These are phyloP conservation scores for Conger conger DNA, from an alignment of 2,113 vertebrate genomes.

Conservation along the genomic window DNA sequence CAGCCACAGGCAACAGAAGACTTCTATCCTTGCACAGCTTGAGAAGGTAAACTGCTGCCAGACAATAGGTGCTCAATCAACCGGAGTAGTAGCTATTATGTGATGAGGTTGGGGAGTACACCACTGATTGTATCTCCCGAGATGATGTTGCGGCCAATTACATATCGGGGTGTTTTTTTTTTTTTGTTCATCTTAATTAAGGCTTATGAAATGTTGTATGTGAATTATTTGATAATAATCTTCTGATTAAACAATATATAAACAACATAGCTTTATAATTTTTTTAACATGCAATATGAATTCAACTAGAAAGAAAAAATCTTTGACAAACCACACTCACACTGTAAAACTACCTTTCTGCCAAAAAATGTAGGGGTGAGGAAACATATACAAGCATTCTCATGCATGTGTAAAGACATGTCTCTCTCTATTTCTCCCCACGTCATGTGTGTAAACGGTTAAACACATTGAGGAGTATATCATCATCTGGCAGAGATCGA, in stretches of 20 bases:
- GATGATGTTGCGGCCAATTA: background rate
- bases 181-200: no score
- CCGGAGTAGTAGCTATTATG: background rate
- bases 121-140: background rate
- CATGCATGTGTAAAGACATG: background rate
- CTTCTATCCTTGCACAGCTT: no score
- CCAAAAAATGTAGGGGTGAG: no score
- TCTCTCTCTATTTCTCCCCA: background rate
- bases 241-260: background rate
- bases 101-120: background rate
- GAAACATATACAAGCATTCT: background rate
- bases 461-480: slow-evolving; percentile 54
- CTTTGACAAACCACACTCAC: no score
- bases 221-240: background rate
- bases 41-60: background rate
- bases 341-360: no score
- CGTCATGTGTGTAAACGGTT: background rate
- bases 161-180: background rate
- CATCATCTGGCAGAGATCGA: slow-evolving; percentile 52
- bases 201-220: no score
- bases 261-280: no score
- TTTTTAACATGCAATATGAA: no score
- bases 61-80: background rate
- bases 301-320: no score
- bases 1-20: background rate